Conservation (phyloP, 2,888 invertebrate genomes). For the Drosophila acutilabella region DNA sequence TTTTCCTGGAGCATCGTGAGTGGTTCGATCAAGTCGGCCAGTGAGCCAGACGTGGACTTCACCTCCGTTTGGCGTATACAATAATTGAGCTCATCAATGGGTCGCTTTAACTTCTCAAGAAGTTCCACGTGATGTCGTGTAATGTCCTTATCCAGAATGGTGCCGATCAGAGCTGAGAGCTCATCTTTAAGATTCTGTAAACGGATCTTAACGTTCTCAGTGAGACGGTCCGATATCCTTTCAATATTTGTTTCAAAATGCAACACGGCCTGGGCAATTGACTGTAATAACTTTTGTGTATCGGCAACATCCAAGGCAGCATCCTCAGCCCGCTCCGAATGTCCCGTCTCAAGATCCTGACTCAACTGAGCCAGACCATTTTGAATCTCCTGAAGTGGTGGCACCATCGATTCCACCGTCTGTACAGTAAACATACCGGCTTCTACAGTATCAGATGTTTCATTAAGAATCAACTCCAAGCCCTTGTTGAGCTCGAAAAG, state of each 20-base stretch:
- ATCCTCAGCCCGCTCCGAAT: conserved; percentile 80
- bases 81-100: conserved; percentile 86
- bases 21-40: conserved; percentile 84
- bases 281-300: conserved; percentile 84
- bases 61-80: conserved; percentile 85
- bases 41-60: conserved; percentile 83
- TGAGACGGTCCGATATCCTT: conserved; percentile 70
- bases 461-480: conserved; percentile 86
- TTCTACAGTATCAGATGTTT: conserved; percentile 76
- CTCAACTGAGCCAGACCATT: conserved; percentile 86
- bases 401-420: conserved; percentile 85
- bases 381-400: conserved; percentile 87
- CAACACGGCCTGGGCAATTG: conserved; percentile 84
- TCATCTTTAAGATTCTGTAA: conserved; percentile 86
- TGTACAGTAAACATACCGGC: conserved; percentile 84
- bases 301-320: conserved; percentile 82
- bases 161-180: conserved; percentile 87
- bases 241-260: conserved; percentile 85
- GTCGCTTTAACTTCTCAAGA: conserved; percentile 86
- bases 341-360: conserved; percentile 85
- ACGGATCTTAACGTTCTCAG: conserved; percentile 72
- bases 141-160: conserved; percentile 86
- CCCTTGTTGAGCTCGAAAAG: conserved; percentile 88
- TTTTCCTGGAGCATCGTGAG: conserved; percentile 82
- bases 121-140: conserved; percentile 84